A percentile compares a stretch with the other conserved stretches of the same genome.
phyloP scores from a whole-genome alignment of 2,888 invertebrate species.

The Dicyrtomina minuta region DNA sequence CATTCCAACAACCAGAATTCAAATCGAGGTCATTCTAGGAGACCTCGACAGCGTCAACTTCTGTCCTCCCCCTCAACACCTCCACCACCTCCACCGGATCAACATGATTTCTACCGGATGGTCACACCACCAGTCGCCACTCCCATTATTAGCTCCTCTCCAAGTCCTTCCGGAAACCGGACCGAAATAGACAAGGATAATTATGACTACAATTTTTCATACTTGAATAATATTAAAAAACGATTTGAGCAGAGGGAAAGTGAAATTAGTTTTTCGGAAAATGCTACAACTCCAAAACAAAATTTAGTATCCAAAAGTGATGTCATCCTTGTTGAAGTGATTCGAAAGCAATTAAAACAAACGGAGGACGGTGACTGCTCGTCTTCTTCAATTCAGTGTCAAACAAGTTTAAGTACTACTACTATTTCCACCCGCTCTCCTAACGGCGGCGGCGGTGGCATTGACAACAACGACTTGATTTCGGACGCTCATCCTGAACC shows the following conservation, averaged over 20 bases:
- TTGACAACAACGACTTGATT: no score
- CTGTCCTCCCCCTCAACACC: slow-evolving; percentile 15
- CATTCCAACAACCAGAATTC: slow-evolving; percentile 4
- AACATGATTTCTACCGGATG: slow-evolving; percentile 2
- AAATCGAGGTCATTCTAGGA: not conserved
- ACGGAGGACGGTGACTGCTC: no score
- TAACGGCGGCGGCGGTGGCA: no score
- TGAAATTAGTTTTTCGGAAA: not conserved
- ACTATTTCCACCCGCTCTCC: no score
- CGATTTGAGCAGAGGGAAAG: no score
- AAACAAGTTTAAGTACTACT: no score
- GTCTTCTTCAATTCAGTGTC: no score
- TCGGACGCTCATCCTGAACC: no score
- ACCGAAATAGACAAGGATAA: not conserved
- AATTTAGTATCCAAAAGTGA: slow-evolving; percentile 12
- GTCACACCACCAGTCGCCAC: not conserved
- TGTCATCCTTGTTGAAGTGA: slow-evolving; percentile 50
- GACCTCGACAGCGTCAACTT: slow-evolving; percentile 15
- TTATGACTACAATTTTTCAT: no score
- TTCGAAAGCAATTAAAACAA: slow-evolving; percentile 37
- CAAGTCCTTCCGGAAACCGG: not conserved
- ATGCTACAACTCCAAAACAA: no score
- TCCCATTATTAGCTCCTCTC: not conserved
- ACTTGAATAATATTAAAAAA: no score
- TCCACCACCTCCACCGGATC: slow-evolving; percentile 28